A percentile compares a stretch with the other conserved stretches of the same genome.
Conservation (phyloP, 2,888 invertebrate species). For the Elegia similella region DNA sequence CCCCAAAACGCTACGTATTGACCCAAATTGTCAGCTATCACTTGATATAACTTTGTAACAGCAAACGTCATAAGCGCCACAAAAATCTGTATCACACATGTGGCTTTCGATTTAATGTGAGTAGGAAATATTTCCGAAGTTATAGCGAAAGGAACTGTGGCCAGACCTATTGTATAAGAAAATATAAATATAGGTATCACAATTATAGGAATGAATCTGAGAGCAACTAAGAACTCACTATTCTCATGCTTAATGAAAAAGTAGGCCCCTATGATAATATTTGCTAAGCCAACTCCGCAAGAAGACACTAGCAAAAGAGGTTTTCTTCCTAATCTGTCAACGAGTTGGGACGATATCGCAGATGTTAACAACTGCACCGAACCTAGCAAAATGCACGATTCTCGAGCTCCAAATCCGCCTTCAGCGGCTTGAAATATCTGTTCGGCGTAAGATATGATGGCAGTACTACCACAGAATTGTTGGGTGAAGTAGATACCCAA, state of each 20-base stretch:
- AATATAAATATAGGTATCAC: conserved; percentile 83
- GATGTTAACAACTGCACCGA: conserved; percentile 79
- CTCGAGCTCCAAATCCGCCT: conserved; percentile 66
- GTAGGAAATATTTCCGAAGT: conserved; percentile 85
- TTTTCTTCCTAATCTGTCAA: conserved; percentile 83
- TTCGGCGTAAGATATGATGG: conserved; percentile 81
- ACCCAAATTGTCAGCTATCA: conserved; percentile 74
- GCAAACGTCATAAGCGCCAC: conserved; percentile 82
- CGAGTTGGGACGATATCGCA: conserved; percentile 78
- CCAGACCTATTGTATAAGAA: conserved; percentile 83
- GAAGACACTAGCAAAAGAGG: conserved; percentile 83
- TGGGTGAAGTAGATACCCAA: conserved; percentile 82
- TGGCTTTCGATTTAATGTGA: conserved; percentile 84
- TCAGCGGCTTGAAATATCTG: conserved; percentile 83
- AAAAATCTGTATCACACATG: conserved; percentile 83
- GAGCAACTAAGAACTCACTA: conserved; percentile 62
- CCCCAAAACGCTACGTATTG: conserved; percentile 80
- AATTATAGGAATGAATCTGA: conserved; percentile 81
- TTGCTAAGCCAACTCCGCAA: conserved; percentile 75
- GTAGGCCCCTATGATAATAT: conserved; percentile 78
- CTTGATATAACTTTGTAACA: conserved; percentile 81
- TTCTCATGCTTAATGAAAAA: conserved; percentile 77
- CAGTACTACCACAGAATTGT: conserved; percentile 84
- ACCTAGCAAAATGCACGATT: conserved; percentile 78
- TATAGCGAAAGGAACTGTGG: conserved; percentile 83